Evolutionary conservation across 2,113 vertebrate species (phyloP).

Genomic region (Chlorodrepanis virens): DNA sequence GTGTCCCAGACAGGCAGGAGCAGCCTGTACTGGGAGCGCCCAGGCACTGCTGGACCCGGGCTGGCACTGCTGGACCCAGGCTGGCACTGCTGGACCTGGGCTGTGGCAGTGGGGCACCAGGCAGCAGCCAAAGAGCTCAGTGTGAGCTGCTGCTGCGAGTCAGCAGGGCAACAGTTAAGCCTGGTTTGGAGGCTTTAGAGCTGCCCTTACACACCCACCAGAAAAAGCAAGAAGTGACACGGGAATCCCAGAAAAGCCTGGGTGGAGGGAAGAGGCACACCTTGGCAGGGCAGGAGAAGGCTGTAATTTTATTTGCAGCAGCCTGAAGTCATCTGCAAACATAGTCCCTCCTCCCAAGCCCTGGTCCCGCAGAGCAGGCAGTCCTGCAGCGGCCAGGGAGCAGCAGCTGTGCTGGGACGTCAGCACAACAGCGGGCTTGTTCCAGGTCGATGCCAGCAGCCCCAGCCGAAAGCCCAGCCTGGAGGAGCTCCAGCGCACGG

Average conservation of each 20-base stretch:
- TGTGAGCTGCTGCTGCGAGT: rapidly evolving
- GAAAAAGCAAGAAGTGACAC: neutral
- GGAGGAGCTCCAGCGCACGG: neutral
- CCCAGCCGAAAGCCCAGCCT: neutral
- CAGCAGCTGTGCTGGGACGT: neutral
- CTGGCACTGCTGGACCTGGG: neutral
- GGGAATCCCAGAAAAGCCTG: neutral
- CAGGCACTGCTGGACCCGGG: neutral
- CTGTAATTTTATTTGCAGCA: conserved; percentile 42
- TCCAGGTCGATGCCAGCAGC: neutral
- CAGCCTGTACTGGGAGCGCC: neutral
- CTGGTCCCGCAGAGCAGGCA: neutral
- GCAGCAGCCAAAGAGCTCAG: neutral
- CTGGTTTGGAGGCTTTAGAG: neutral
- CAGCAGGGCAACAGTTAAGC: neutral
- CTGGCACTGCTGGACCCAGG: neutral
- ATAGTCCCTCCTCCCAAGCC: neutral
- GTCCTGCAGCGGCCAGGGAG: neutral
- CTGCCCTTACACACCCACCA: neutral
- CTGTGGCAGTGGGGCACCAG: neutral
- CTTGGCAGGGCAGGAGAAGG: neutral
- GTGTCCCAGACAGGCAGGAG: neutral
- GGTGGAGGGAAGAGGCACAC: neutral
- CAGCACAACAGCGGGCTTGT: neutral
- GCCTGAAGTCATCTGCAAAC: conserved; percentile 26